Evolutionary conservation across 2,113 vertebrate genomes (phyloP).

Genomic region (Campylomormyrus numenius): DNA sequence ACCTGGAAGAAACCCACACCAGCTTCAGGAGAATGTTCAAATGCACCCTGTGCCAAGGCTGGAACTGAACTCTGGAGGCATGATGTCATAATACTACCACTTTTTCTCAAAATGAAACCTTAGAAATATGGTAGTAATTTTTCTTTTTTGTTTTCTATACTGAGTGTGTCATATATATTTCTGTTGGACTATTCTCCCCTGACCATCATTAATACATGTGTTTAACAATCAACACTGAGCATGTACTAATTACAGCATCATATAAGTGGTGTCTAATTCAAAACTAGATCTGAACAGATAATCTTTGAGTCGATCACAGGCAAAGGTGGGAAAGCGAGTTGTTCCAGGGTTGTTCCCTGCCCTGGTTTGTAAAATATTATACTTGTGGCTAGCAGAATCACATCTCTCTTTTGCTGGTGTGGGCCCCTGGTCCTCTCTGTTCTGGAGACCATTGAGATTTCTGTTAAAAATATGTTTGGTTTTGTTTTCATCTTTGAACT

Average conservation of each 20-base stretch:
- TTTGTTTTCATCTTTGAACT: background rate
- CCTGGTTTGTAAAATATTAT: conserved; percentile 11
- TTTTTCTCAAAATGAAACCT: background rate
- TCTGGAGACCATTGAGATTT: background rate
- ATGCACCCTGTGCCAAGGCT: background rate
- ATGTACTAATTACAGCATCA: background rate
- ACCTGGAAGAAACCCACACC: background rate
- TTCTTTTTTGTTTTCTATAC: background rate
- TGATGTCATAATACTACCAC: background rate
- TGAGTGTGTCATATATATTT: conserved; percentile 1
- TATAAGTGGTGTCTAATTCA: conserved; percentile 21
- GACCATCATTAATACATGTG: background rate
- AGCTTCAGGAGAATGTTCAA: background rate
- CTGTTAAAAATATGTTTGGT: background rate
- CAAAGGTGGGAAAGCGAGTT: background rate
- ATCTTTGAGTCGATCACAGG: background rate
- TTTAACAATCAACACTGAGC: background rate
- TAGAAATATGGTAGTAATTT: background rate
- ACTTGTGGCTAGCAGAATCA: background rate
- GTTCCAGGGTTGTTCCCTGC: too few species aligned
- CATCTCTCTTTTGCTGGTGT: background rate
- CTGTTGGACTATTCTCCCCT: background rate
- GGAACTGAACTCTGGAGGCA: background rate
- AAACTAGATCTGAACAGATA: conserved; percentile 28
- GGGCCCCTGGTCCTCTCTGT: background rate